Conservation (phyloP, 2,888 invertebrate species). For the Syrista parreyssii region DNA sequence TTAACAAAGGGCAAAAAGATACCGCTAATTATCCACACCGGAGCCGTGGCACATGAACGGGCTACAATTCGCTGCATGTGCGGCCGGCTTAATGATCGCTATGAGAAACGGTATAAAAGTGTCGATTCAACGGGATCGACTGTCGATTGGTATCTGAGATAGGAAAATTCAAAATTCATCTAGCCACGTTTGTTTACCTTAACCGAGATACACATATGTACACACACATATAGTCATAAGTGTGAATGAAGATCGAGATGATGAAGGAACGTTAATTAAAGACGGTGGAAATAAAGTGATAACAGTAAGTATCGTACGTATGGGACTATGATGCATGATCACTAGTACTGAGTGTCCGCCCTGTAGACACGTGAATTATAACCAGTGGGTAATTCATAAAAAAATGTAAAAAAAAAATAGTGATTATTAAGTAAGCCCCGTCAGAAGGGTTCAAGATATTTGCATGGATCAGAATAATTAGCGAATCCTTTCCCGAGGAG, state of each 20-base stretch:
- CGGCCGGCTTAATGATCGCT: not conserved
- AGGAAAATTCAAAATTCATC: not conserved
- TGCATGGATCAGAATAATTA: conserved; percentile 1
- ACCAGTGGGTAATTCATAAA: conserved; percentile 6
- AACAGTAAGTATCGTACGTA: conserved; percentile 22
- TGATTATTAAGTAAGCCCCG: conserved; percentile 21
- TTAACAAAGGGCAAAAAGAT: conserved; percentile 20
- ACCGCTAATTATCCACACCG: conserved; percentile 17
- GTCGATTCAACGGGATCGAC: not conserved
- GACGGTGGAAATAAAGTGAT: conserved; percentile 32
- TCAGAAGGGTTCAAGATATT: not conserved
- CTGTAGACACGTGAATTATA: conserved; percentile 27
- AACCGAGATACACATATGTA: not conserved
- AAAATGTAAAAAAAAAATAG: conserved; percentile 16
- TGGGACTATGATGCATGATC: conserved; percentile 32
- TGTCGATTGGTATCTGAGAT: not conserved
- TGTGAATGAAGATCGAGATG: too few species aligned
- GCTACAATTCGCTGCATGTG: not conserved
- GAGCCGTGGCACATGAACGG: not conserved
- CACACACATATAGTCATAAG: too few species aligned
- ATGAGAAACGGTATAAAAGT: not conserved
- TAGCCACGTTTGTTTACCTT: not conserved
- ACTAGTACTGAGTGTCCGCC: conserved; percentile 28
- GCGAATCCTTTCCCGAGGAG: not conserved
- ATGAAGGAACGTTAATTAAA: conserved; percentile 25